A percentile compares a stretch with the other conserved stretches of the same genome.
phyloP scores from a whole-genome alignment of 2,113 vertebrate genomes.

The Syrrhaptes paradoxus region DNA sequence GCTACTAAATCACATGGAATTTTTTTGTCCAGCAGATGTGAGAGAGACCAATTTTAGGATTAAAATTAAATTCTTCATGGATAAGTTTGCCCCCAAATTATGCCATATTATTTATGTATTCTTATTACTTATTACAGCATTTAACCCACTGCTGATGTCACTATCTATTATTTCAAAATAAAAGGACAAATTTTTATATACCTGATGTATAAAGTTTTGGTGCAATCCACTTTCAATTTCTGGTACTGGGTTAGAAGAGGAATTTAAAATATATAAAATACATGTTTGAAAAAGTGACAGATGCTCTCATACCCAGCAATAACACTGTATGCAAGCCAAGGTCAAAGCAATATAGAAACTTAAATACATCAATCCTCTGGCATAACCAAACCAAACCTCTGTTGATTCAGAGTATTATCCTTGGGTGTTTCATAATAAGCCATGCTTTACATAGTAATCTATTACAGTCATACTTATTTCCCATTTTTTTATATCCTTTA shows the following conservation, averaged over 20 bases:
- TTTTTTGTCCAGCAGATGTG: neutral
- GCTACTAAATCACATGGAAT: neutral
- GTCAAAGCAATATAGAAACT: conserved; percentile 10
- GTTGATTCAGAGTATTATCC: neutral
- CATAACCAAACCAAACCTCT: conserved; percentile 24
- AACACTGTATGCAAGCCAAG: neutral
- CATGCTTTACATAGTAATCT: conserved; percentile 8
- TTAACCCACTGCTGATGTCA: neutral
- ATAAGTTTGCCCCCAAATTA: neutral
- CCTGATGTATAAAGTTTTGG: neutral
- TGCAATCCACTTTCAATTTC: neutral
- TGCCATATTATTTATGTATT: neutral
- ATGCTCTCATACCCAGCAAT: neutral
- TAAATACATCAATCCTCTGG: neutral
- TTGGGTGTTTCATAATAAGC: neutral
- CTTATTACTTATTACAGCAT: neutral
- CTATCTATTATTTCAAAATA: neutral
- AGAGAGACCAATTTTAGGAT: neutral
- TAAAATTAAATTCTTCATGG: neutral
- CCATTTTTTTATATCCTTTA: conserved; percentile 16
- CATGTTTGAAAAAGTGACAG: neutral
- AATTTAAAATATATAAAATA: neutral
- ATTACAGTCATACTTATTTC: neutral
- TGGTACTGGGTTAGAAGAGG: neutral
- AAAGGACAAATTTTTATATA: neutral